Evolutionary conservation across 2,113 vertebrate species (phyloP).

Genomic region (Boulengeromyrus knoepffleri): DNA sequence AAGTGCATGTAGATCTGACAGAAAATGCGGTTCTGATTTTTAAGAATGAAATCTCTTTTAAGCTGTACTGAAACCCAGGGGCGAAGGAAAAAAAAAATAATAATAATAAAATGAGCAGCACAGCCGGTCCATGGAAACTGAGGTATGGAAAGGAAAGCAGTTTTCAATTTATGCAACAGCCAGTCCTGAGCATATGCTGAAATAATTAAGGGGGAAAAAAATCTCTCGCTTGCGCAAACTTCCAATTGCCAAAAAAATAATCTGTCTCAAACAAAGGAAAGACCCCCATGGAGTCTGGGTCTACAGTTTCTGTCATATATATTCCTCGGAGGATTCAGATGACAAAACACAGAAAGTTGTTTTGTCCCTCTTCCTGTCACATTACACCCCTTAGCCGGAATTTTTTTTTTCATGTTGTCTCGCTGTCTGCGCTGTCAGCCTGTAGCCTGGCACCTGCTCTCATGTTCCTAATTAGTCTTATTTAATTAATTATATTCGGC

Average conservation of each 20-base stretch:
- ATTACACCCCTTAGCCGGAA: conserved; percentile 64
- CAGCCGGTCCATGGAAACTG: background rate
- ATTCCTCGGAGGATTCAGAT: conserved; percentile 73
- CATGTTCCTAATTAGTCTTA: conserved; percentile 86
- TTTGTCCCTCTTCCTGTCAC: conserved; percentile 67
- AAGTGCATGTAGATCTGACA: background rate
- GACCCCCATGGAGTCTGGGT: conserved; percentile 56
- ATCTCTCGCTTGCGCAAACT: conserved; percentile 66
- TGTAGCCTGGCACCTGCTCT: conserved; percentile 80
- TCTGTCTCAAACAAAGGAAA: conserved; percentile 65
- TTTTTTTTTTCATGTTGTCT: conserved; percentile 63
- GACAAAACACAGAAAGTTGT: conserved; percentile 73
- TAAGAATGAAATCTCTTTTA: conserved; percentile 19
- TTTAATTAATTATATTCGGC: conserved; percentile 86
- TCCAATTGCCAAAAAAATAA: conserved; percentile 72
- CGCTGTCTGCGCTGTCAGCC: conserved; percentile 75
- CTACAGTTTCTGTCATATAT: conserved; percentile 65
- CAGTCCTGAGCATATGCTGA: conserved; percentile 60
- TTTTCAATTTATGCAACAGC: conserved; percentile 31
- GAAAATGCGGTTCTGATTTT: background rate
- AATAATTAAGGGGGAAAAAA: conserved; percentile 66
- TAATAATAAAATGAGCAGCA: background rate
- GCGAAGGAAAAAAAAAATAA: background rate
- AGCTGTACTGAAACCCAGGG: background rate
- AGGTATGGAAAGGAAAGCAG: conserved; percentile 9